Evolutionary conservation across 35 echinoderm and acorn worm genomes (phyloP), one percentile per base, ranked within the genome.

Genomic region (Diadema setosum): DNA sequence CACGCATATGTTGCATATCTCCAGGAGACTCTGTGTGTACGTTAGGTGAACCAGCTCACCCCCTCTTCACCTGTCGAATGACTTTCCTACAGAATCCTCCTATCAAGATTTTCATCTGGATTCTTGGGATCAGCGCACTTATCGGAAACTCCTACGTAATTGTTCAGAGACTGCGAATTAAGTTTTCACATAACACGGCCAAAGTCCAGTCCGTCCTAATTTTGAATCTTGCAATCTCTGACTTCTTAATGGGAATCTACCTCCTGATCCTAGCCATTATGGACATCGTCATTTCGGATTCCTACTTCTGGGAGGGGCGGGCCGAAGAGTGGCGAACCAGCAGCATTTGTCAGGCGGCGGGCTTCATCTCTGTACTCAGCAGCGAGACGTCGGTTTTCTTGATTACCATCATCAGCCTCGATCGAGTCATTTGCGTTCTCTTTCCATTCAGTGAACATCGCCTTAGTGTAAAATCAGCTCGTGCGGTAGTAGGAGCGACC

Each of bases 331-430:
- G 90, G 90, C 44, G 83, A 80, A 45, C 33, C 1, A 78, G 90
- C 17, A 42, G 30, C 40, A 21, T 91, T 20, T 95, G 93, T 37
- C 67, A 80, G 32, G 46, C 88, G 46, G 88, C 88, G 15, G 93
- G 93, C 24, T 91, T 91, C 75, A 49, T 95, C 17, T 70, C 93
- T 1, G 59, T 81, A 0, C 18, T 95, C 16, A 82, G 82, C 46
- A 95, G 93, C 63, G 88, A 91, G 78, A 46, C 88, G 8, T 91
- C 93, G 12, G 89, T 95, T 0, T 85, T 91, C 46, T 63, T 95
- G 36, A 37, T 95, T 2, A 91, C 93, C 1, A 45, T 91, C 3
- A 87, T 95, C 40, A 91, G 67, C 63, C 23, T 95, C 30, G 89
- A 95, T 45, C 93, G 93, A 11, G 91, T 83, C 46, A 59, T 78